Evolutionary conservation across 2,797 vertebrate genomes (phyloP).

Genomic region (Clarias laeviceps): DNA sequence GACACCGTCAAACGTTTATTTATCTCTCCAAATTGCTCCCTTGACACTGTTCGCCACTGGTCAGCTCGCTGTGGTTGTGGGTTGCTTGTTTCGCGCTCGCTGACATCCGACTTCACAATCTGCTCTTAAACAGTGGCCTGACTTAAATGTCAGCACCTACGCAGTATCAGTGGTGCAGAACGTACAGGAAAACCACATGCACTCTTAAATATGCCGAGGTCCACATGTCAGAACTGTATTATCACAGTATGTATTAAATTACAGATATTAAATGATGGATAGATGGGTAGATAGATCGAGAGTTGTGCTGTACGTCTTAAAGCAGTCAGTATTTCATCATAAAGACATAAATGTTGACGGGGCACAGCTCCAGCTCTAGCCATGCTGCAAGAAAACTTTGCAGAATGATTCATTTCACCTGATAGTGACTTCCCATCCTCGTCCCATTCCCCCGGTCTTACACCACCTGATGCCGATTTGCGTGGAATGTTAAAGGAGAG

Average conservation of each 20-base stretch:
- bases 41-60: conserved; percentile 1
- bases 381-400: no score
- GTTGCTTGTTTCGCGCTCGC: not conserved
- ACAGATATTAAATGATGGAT: not conserved
- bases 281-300: no score
- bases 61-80: not conserved
- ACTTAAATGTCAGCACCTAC: conserved; percentile 17
- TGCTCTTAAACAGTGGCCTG: not conserved
- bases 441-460: no score
- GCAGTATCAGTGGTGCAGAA: not conserved
- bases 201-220: not conserved
- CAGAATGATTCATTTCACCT: no score
- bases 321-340: no score
- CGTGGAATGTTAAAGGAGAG: no score
- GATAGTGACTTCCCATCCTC: no score
- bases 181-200: not conserved
- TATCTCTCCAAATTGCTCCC: conserved; percentile 7
- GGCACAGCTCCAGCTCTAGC: no score
- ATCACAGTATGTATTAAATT: not conserved
- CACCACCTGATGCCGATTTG: no score
- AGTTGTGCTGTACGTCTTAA: no score
- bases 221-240: not conserved
- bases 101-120: not conserved
- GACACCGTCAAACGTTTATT: not conserved
- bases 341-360: no score